Evolutionary conservation across 2,888 invertebrate species (phyloP).

Genomic region (Agrotis exclamationis): DNA sequence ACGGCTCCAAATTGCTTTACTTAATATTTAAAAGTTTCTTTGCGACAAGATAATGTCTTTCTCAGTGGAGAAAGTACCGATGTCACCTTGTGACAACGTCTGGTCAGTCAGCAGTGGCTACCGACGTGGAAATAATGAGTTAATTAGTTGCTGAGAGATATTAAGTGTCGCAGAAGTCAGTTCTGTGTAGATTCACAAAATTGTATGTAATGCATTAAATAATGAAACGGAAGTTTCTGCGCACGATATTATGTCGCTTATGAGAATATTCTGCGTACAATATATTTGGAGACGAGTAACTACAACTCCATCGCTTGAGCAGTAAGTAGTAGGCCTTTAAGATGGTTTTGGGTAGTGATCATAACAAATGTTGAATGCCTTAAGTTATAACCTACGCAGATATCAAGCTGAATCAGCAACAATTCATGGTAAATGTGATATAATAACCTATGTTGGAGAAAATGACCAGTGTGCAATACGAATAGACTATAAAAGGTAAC

Average conservation of each 20-base stretch:
- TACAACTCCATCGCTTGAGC: constrained; percentile 5
- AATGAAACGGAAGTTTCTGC: constrained; percentile 26
- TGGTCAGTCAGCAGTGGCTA: constrained; percentile 22
- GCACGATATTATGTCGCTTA: neutral
- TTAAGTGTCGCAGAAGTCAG: constrained; percentile 38
- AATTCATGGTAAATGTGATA: constrained; percentile 31
- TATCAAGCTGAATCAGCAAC: constrained; percentile 29
- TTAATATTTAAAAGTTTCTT: constrained; percentile 26
- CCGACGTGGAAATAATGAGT: constrained; percentile 16
- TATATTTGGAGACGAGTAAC: neutral
- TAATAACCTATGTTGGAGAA: constrained; percentile 29
- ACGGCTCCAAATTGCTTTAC: constrained; percentile 49
- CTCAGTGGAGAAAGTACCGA: constrained; percentile 18
- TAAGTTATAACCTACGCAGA: constrained; percentile 33
- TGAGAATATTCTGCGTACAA: neutral
- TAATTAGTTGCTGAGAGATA: constrained; percentile 31
- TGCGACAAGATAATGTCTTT: constrained; percentile 16
- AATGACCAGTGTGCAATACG: constrained; percentile 49
- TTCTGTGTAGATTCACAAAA: constrained; percentile 38
- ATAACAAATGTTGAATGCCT: constrained; percentile 17
- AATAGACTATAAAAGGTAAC: constrained; percentile 39
- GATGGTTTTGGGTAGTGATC: constrained; percentile 18
- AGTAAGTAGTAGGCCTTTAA: constrained; percentile 22
- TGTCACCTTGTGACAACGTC: constrained; percentile 13
- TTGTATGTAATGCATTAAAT: constrained; percentile 26